Base-by-base conservation (phyloP, 2,797 vertebrate species). In the Rhinatrema bivittatum region DNA sequence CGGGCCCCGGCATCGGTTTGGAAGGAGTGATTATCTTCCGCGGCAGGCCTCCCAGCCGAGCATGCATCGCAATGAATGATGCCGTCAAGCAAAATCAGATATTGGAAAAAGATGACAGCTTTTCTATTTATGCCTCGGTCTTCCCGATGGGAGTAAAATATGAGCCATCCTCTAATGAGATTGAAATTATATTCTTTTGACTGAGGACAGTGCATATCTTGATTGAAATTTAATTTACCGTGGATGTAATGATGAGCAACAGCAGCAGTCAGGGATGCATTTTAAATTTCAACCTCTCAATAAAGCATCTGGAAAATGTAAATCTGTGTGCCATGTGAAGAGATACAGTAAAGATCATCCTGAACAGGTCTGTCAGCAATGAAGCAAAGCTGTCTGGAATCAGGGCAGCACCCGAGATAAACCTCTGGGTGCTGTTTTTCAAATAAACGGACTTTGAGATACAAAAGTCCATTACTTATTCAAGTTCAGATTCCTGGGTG, bases 301-400 rank as follows among this genome's bases (percentile, higher is more conserved):
- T 28, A 11, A 28, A 25, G n/a, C n/a, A 26, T 9, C 26, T 26
- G 25, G 15, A 28, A 16, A 28, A 28, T 10, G 16, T 4, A 9
- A 28, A 26, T 15, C 25, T 15, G 11, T 9, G 15, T 16, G 26
- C 6, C 11, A 11, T 16, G 47, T 52, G 31, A 5, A 2, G 23
- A 40, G 42, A 34, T 4, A 2, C 7, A 29, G 26, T 54, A 40
- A 3, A 16, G 45, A 39, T 47, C 60, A 63, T 26, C 20, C 39
- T 42, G 31, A n/a, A n/a, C n/a, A n/a, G n/a, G n/a, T n/a, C n/a
- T n/a, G n/a, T n/a, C n/a, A n/a, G n/a, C n/a, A n/a, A n/a, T n/a
- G n/a, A n/a, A n/a, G n/a, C n/a, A n/a, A n/a, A n/a, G n/a, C n/a
- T n/a, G n/a, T n/a, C n/a, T n/a, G n/a, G n/a, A n/a, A n/a, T n/a